Evolutionary conservation across 2,888 invertebrate species (phyloP).

Genomic region (Ditula angustiorana): DNA sequence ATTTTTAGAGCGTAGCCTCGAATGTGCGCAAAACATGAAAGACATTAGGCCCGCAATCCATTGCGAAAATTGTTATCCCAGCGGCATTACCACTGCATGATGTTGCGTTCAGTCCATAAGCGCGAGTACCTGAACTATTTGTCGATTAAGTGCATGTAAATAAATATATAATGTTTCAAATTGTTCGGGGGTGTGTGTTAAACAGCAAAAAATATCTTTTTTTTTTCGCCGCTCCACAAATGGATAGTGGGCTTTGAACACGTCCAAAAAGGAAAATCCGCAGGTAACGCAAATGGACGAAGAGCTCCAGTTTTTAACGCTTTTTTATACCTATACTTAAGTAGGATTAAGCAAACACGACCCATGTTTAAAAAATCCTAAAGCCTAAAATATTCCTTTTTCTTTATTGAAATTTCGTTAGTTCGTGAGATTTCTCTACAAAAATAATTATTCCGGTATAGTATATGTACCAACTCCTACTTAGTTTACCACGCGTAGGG

Average conservation of each 20-base stretch:
- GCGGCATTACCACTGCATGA: neutral
- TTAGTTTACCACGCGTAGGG: no score
- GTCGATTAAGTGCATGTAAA: neutral
- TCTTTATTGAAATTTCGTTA: neutral
- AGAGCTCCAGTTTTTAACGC: slow-evolving; percentile 10
- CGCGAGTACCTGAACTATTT: neutral
- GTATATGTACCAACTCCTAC: no score
- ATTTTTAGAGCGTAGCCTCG: slow-evolving; percentile 22
- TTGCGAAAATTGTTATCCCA: slow-evolving; percentile 12
- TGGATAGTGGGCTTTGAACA: slow-evolving; percentile 39
- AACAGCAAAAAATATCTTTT: slow-evolving; percentile 6
- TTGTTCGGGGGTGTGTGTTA: neutral
- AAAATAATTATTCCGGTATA: no score
- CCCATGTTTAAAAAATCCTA: neutral
- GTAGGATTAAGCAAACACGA: slow-evolving; percentile 21
- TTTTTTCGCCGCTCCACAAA: slow-evolving; percentile 28
- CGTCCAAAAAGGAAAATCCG: slow-evolving; percentile 37
- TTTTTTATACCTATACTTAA: slow-evolving; percentile 16
- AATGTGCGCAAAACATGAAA: slow-evolving; percentile 4
- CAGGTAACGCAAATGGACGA: slow-evolving; percentile 35
- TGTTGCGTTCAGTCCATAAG: neutral
- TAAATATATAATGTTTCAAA: neutral
- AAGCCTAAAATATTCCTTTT: neutral
- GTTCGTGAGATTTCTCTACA: no score
- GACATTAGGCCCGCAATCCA: slow-evolving; percentile 24